These are phyloP conservation scores for Meandrina meandrites DNA, from an alignment of 92 coral and sea anemone genomes.

Conservation along the genomic window DNA sequence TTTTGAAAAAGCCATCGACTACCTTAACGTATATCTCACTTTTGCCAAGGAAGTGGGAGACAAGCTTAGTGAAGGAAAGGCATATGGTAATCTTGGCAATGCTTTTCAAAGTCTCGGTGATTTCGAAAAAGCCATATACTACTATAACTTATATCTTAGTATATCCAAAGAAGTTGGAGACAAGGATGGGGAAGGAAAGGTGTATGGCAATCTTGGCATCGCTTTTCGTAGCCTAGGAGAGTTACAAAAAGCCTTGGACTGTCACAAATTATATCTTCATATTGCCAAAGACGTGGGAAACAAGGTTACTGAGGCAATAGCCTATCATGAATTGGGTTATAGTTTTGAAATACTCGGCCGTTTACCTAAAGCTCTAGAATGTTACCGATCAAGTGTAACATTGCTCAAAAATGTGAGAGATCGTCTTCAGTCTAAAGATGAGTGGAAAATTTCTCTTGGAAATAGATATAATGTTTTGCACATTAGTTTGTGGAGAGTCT, in stretches of 20 bases:
- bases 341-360: background rate
- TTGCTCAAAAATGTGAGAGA: background rate
- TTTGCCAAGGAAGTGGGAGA: background rate
- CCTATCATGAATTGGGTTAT: background rate
- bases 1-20: background rate
- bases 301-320: background rate
- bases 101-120: background rate
- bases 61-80: background rate
- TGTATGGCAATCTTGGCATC: background rate
- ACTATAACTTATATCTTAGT: background rate
- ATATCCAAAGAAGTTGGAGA: too few species aligned
- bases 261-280: background rate
- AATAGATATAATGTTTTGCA: background rate
- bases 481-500: background rate
- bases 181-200: background rate
- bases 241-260: background rate
- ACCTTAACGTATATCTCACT: background rate
- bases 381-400: background rate
- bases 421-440: background rate
- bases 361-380: constrained; percentile 7
- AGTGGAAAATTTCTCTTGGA: background rate
- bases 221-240: background rate
- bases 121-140: constrained; percentile 4
- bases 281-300: background rate
- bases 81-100: background rate